A percentile compares a stretch with the other conserved stretches of the same genome.
These are phyloP conservation scores for Semnornis frantzii DNA, from an alignment of 2,113 vertebrate species.

Conservation along the genomic window DNA sequence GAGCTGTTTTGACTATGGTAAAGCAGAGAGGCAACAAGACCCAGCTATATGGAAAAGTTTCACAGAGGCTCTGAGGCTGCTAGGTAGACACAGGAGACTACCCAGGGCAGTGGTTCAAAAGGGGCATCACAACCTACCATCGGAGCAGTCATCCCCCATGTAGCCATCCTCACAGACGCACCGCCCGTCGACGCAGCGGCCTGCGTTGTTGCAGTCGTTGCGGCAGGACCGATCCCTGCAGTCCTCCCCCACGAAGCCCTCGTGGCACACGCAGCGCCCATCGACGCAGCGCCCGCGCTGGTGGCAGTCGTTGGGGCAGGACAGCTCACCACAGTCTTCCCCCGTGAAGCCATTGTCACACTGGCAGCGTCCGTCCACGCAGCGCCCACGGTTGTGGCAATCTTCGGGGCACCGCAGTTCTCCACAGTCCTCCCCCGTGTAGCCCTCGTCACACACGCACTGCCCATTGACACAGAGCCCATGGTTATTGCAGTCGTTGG, in stretches of 20 bases:
- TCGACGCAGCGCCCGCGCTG: slow-evolving; percentile 81
- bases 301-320: slow-evolving; percentile 85
- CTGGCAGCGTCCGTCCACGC: slow-evolving; percentile 84
- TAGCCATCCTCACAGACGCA: slow-evolving; percentile 88
- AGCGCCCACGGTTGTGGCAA: slow-evolving; percentile 83
- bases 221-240: slow-evolving; percentile 81
- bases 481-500: slow-evolving; percentile 78
- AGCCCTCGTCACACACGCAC: slow-evolving; percentile 83
- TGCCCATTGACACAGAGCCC: slow-evolving; percentile 87
- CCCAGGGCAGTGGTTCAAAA: neutral
- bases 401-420: slow-evolving; percentile 83
- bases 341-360: slow-evolving; percentile 85
- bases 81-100: neutral
- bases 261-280: slow-evolving; percentile 85
- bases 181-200: slow-evolving; percentile 76
- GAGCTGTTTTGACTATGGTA: no score
- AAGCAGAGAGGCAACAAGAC: neutral
- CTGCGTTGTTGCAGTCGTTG: slow-evolving; percentile 77
- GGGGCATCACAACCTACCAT: slow-evolving; percentile 58
- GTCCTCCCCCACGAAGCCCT: slow-evolving; percentile 85
- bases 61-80: neutral
- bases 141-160: slow-evolving; percentile 82
- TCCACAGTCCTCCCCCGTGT: slow-evolving; percentile 82
- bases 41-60: neutral
- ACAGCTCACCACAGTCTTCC: slow-evolving; percentile 83